Evolutionary conservation across 2,888 invertebrate genomes (phyloP), one percentile per base, ranked within the genome.

Genomic region (Chrysotoxum bicinctum): DNA sequence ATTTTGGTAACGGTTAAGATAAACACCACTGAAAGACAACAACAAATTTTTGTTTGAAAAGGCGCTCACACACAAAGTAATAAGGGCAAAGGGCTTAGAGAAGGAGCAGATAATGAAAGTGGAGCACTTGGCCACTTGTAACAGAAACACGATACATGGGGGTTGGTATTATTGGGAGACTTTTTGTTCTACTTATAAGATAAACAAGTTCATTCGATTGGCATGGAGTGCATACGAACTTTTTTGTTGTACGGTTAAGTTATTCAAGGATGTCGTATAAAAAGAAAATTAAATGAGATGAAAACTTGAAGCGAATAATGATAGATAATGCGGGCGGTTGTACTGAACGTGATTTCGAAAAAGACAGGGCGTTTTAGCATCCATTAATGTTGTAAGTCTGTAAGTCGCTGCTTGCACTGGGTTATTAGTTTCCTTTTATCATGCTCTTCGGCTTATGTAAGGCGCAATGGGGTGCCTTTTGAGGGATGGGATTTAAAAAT

Each of bases 81-180:
- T 45, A 30, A 48, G 64, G 45, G 32, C 21, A 64, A 3, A 48
- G 52, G 70, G 54, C 50, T 62, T 30, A 35, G 12, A 48, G 58
- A 45, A 45, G 16, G 68, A 77, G 68, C 72, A 82, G 77, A 70
- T 79, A 43, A 56, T 52, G 52, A 26, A 79, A 79, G 60, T 84
- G 72, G 84, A 75, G 66, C 80, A 79, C 50, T 84, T 80, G 81
- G 74, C 75, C 84, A 80, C 84, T 84, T 75, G 84, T 84, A 84
- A 80, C 66, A 58, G 52, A 76, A 66, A 73, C 48, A 72, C 75
- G 58, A 75, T 68, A 80, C 40, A 68, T 60, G 52, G 60, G 84
- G 80, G 84, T 72, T 35, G 35, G 19, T 19, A 58, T 58, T 19
- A 58, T 58, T 58, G 56, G 35, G 58, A 23, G 50, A 52, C 50